A percentile compares a stretch with the other conserved stretches of the same genome.
Evolutionary conservation across 2,888 invertebrate species (phyloP).

Genomic region (Blastobasis lacticolella): DNA sequence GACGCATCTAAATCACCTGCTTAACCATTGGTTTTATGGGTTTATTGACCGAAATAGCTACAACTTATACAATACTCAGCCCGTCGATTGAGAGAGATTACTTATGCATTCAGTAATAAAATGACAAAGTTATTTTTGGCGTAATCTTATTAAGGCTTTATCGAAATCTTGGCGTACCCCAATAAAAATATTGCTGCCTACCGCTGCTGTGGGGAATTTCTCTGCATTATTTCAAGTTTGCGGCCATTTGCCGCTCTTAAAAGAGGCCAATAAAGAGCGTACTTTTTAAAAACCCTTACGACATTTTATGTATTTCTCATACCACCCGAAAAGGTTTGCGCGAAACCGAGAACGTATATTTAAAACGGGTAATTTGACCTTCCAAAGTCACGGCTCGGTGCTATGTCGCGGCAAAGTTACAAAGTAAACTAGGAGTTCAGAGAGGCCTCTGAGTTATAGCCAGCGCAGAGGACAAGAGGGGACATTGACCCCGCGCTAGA

Average conservation of each 20-base stretch:
- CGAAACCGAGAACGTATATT: background rate
- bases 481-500: slow-evolving; percentile 46
- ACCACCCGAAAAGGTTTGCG: too few relatives aligned
- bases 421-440: slow-evolving; percentile 35
- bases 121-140: background rate
- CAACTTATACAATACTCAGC: slow-evolving; percentile 1
- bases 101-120: slow-evolving; percentile 2
- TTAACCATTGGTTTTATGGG: slow-evolving; percentile 23
- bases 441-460: slow-evolving; percentile 50
- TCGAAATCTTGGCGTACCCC: too few relatives aligned
- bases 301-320: too few relatives aligned
- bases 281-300: too few relatives aligned
- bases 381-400: slow-evolving; percentile 19
- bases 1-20: slow-evolving; percentile 21
- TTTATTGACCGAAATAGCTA: slow-evolving; percentile 24
- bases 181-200: too few relatives aligned
- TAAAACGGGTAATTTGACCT: slow-evolving; percentile 18
- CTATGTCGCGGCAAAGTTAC: slow-evolving; percentile 30
- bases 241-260: too few relatives aligned
- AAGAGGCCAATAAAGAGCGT: too few relatives aligned
- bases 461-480: slow-evolving; percentile 56
- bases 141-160: background rate
- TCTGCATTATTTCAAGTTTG: too few relatives aligned
- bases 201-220: too few relatives aligned
- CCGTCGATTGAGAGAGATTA: slow-evolving; percentile 1